A percentile compares a stretch with the other conserved stretches of the same genome.
These are phyloP conservation scores for Neolamprologus longior DNA, from an alignment of 2,113 vertebrate genomes.

Conservation along the genomic window DNA sequence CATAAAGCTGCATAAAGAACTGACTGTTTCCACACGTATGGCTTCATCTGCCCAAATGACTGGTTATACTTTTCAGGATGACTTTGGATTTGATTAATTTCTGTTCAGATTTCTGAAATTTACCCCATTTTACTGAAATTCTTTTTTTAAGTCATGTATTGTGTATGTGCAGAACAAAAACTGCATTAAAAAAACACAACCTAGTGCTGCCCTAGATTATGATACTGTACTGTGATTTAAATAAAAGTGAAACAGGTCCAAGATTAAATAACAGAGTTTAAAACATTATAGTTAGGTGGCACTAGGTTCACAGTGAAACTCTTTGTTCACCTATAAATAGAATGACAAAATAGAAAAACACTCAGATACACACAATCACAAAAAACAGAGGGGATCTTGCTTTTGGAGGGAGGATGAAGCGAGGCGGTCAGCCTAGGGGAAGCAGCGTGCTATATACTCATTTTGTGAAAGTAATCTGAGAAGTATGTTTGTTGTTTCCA, in stretches of 20 bases:
- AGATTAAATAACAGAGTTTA: neutral
- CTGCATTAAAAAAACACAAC: neutral
- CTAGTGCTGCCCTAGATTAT: neutral
- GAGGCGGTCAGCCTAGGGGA: neutral
- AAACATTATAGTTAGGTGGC: accelerated
- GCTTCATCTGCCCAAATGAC: neutral
- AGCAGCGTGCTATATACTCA: neutral
- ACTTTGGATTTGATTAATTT: neutral
- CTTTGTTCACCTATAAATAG: neutral
- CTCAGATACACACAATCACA: neutral
- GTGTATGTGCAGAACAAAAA: neutral
- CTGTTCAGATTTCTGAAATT: neutral
- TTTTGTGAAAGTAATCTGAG: neutral
- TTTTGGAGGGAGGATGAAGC: neutral
- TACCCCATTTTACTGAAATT: neutral
- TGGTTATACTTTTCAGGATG: neutral
- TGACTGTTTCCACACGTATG: neutral
- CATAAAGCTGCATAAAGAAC: neutral
- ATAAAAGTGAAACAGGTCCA: neutral
- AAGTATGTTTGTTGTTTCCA: neutral
- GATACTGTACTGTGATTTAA: neutral
- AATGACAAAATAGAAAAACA: neutral
- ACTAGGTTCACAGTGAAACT: neutral
- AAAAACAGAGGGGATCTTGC: neutral
- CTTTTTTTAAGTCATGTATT: neutral